These are phyloP conservation scores for Drosophila sechellia DNA, from an alignment of 1,140 invertebrate genomes.

Conservation along the genomic window DNA sequence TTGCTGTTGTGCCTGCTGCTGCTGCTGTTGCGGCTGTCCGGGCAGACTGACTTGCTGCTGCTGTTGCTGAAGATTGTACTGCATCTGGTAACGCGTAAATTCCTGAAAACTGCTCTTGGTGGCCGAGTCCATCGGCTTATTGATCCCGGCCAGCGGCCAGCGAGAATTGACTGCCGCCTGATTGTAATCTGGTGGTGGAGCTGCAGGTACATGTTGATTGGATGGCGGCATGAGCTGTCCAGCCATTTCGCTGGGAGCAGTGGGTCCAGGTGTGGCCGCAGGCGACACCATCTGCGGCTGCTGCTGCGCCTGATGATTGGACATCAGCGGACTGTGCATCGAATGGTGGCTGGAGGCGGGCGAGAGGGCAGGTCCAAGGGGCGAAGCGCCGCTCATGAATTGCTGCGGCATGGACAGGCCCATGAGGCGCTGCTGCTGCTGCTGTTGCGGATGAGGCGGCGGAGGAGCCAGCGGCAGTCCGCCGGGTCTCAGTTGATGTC, in stretches of 20 bases:
- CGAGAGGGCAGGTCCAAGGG: constrained; percentile 85
- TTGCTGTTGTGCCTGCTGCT: constrained; percentile 6
- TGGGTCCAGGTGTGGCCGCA: constrained; percentile 16
- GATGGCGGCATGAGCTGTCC: constrained; percentile 52
- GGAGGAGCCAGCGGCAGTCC: constrained; percentile 57
- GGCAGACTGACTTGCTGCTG: constrained; percentile 66
- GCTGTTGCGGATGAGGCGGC: constrained; percentile 67
- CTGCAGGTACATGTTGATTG: constrained; percentile 71
- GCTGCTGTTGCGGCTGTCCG: constrained; percentile 28
- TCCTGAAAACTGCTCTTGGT: constrained; percentile 87
- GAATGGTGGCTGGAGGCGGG: constrained; percentile 81
- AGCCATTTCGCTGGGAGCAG: constrained; percentile 49
- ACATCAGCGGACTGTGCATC: constrained; percentile 79
- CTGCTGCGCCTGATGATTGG: constrained; percentile 72
- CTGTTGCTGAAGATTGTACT: constrained; percentile 87
- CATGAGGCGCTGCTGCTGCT: constrained; percentile 83
- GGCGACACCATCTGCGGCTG: constrained; percentile 76
- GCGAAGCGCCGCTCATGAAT: constrained; percentile 74
- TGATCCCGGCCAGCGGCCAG: constrained; percentile 81
- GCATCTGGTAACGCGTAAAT: constrained; percentile 87
- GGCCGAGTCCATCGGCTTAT: constrained; percentile 87
- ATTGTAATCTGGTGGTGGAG: constrained; percentile 85
- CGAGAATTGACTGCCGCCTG: constrained; percentile 83
- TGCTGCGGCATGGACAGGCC: constrained; percentile 65
- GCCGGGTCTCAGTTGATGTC: constrained; percentile 57